Evolutionary conservation across 2,888 invertebrate species (phyloP), one percentile per base, ranked within the genome.

Genomic region (Rhamphomyia laevipes): DNA sequence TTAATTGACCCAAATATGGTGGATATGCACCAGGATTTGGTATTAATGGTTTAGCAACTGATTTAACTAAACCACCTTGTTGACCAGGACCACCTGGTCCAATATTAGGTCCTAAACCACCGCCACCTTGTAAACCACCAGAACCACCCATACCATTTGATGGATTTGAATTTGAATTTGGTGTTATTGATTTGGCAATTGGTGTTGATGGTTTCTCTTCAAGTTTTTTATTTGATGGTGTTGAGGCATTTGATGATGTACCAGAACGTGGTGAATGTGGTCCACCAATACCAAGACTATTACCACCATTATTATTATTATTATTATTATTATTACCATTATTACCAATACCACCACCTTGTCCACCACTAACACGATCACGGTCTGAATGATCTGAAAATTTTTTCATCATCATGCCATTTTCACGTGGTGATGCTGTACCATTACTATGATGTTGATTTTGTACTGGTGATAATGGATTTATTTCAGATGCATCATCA

Each of bases 151-250:
- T 74, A 46, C 75, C 74, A 42, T 83, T 81, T 5, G 78, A 76
- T 37, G 54, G 53, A 49, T 57, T 56, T 4, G 68, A 67, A 49
- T 79, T 80, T 16, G 90, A 91, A 27, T 42, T 42, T 4, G 91
- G 91, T 37, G 91, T 91, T 53, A 87, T 86, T 7, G 90, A 84
- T 73, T 92, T 93, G 13, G 89, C 86, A 59, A 91, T 89, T 6
- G 92, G 92, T 27, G 93, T 92, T 54, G 86, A 82, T 11, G 92
- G 88, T 69, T 91, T 91, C 62, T 91, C 91, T 67, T 86, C 86
- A 68, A 86, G 73, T 68, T 88, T 87, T 68, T 87, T 87, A 55
- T 86, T 85, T 51, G 89, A 90, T 2, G 90, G 88, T 31, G 89
- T 89, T 59, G 88, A 88, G n/a, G 88, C 88, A 66, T 89, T 89